Conservation (phyloP, 2,113 vertebrate species). For the Myrmecobius fasciatus region DNA sequence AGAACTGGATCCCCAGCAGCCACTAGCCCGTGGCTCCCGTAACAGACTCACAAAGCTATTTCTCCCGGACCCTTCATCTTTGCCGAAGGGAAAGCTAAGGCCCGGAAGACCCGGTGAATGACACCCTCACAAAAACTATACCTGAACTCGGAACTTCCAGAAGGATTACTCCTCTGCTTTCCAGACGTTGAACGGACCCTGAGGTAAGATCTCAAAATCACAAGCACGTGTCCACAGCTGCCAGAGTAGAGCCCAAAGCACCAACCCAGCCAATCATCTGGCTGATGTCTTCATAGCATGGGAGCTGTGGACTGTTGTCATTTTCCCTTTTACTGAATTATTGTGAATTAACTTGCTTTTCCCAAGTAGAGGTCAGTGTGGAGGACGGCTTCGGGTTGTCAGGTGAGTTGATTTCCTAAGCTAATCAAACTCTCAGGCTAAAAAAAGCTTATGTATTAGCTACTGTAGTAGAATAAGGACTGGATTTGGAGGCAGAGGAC, state of each 20-base stretch:
- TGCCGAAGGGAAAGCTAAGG: background rate
- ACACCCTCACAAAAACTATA: background rate
- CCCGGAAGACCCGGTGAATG: background rate
- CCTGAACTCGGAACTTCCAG: background rate
- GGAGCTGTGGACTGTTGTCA: background rate
- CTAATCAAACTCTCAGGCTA: background rate
- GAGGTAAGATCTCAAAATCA: background rate
- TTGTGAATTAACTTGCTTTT: background rate
- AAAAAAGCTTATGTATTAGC: background rate
- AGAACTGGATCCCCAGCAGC: too few relatives aligned
- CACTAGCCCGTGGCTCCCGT: too few relatives aligned
- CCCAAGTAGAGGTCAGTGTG: slow-evolving; percentile 10
- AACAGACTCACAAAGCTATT: too few relatives aligned
- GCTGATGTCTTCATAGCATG: background rate
- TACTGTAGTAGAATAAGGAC: background rate
- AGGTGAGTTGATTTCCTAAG: background rate
- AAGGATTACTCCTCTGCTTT: background rate
- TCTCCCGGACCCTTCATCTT: background rate
- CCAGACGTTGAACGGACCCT: background rate
- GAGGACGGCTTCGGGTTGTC: slow-evolving; percentile 38
- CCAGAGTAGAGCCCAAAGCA: too few relatives aligned
- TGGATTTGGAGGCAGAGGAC: background rate
- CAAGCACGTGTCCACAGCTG: background rate
- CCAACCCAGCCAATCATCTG: background rate
- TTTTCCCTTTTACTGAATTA: background rate